These are phyloP conservation scores for Monopterus albus DNA, from an alignment of 2,113 vertebrate species.

Conservation along the genomic window DNA sequence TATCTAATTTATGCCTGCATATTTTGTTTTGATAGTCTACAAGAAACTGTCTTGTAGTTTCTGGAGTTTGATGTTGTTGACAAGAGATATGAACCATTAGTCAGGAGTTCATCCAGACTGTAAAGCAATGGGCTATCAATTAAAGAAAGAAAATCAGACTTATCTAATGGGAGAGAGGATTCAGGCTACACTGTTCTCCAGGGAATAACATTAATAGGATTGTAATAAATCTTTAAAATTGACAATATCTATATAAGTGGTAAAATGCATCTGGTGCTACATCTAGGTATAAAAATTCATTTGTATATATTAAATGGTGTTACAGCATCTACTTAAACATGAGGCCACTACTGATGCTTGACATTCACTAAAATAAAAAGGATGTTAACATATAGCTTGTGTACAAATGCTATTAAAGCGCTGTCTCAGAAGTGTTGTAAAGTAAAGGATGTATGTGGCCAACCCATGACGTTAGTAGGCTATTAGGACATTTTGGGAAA, in stretches of 20 bases:
- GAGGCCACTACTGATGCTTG: not conserved
- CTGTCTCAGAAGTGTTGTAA: not conserved
- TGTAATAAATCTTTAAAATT: slow-evolving; percentile 2
- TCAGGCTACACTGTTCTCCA: not conserved
- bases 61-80: not conserved
- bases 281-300: not conserved
- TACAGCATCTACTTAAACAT: not conserved
- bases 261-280: not conserved
- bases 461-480: not conserved
- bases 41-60: not conserved
- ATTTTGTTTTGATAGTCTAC: not conserved
- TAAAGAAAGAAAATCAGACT: not conserved
- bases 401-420: no score
- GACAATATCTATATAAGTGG: no score
- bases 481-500: not conserved
- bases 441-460: not conserved
- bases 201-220: not conserved
- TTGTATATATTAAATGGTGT: not conserved
- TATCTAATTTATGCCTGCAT: not conserved
- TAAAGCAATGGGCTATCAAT: not conserved
- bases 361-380: not conserved
- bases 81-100: not conserved
- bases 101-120: not conserved
- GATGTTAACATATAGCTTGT: no score
- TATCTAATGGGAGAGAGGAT: not conserved